These are phyloP conservation scores for Volucella zonaria DNA, from an alignment of 2,888 invertebrate species.

Conservation along the genomic window DNA sequence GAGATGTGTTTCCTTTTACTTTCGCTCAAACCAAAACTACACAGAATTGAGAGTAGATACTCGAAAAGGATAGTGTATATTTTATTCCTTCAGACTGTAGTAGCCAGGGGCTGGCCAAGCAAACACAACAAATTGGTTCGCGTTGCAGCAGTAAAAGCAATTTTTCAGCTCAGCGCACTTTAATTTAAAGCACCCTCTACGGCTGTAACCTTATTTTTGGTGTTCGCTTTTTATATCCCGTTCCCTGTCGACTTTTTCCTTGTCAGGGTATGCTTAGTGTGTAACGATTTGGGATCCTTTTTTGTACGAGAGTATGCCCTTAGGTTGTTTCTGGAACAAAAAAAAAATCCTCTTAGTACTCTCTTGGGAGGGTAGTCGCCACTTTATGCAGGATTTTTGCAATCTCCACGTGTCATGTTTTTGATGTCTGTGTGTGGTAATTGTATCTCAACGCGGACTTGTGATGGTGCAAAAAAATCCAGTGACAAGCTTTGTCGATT, in stretches of 20 bases:
- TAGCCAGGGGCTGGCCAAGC: conserved; percentile 25
- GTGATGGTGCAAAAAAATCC: conserved; percentile 32
- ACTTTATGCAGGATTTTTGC: conserved; percentile 61
- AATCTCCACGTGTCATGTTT: conserved; percentile 56
- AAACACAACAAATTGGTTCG: conserved; percentile 66
- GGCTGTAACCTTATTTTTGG: conserved; percentile 47
- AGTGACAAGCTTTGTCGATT: conserved; percentile 69
- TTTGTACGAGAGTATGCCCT: conserved; percentile 41
- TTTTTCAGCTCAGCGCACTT: conserved; percentile 83
- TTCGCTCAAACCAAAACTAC: conserved; percentile 56
- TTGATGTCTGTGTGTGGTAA: conserved; percentile 65
- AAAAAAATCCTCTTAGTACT: conserved; percentile 37
- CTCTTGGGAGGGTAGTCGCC: conserved; percentile 57
- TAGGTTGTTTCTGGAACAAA: conserved; percentile 9
- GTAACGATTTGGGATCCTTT: conserved; percentile 55
- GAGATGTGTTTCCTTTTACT: conserved; percentile 45
- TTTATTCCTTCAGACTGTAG: conserved; percentile 20
- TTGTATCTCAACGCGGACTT: conserved; percentile 65
- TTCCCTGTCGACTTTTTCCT: not conserved
- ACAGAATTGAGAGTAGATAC: conserved; percentile 54
- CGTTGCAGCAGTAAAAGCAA: conserved; percentile 78
- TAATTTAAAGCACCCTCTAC: conserved; percentile 79
- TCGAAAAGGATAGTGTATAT: conserved; percentile 6
- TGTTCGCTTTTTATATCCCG: conserved; percentile 15
- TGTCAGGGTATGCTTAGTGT: conserved; percentile 44